Base-by-base conservation (phyloP, 2,113 vertebrate genomes). In the Brachyhypopomus gauderio region DNA sequence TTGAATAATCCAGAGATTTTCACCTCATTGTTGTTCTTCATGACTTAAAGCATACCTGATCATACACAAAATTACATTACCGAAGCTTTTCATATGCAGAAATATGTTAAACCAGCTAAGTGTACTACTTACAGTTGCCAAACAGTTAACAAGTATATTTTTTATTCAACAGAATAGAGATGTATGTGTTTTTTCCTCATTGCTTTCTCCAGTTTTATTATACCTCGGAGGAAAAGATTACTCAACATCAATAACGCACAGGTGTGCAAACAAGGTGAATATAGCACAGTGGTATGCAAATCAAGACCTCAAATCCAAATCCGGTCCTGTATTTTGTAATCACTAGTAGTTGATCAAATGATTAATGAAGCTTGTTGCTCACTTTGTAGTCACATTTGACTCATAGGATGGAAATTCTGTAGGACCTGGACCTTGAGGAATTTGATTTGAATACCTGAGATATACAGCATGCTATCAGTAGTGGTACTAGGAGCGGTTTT, bases 401-500 rank as follows among this genome's bases (percentile, higher is more conserved):
- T 52, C 45, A 7, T 52, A 52, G 45, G 45, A 11, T 52, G 45
- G 45, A 52, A 45, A 45, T 4, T 14, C 45, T 52, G 45, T 52
- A 14, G 45, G 12, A 14, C 45, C 12, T 52, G 45, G 45, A 52
- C 9, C 11, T 52, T 52, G 45, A 52, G 45, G 45, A 52, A 8
- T 52, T 8, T 52, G 45, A 52, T 52, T 52, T 52, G 45, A 52
- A 52, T 52, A 52, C 45, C 45, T 52, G 8, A 3, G 45, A 52
- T 52, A 52, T 52, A 52, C 59, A 85, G 90, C 91, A 93, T 91
- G 90, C 91, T 86, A 84, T 90, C 88, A 85, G 81, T 62, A 87
- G 81, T 48, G 77, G 83, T 73, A 80, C 59, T n/a, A 34, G 75
- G 25, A 81, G 64, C 79, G 71, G 11, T 80, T 70, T 85, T 66